phyloP scores from a whole-genome alignment of 2,113 vertebrate genomes.

The Tyto alba region DNA sequence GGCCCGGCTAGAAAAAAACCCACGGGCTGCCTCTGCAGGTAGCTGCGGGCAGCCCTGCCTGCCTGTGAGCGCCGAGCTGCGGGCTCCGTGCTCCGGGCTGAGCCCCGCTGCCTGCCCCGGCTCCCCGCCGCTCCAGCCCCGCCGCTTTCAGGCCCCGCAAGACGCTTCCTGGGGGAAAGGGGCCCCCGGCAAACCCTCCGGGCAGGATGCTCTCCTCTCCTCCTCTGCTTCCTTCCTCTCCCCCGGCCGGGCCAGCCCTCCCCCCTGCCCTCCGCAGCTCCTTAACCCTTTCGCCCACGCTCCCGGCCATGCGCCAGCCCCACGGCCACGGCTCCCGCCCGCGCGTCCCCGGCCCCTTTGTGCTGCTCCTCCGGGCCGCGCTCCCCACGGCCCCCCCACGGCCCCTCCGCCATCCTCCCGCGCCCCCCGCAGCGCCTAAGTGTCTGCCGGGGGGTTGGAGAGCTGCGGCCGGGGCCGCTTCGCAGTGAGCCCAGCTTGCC shows the following conservation, averaged over 20 bases:
- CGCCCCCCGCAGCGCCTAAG: not conserved
- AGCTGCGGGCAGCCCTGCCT: not conserved
- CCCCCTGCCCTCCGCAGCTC: not conserved
- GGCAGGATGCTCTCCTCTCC: slow-evolving; percentile 49
- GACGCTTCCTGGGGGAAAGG: not conserved
- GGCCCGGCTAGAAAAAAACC: no score
- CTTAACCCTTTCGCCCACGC: slow-evolving; percentile 45
- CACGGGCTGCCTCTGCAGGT: not conserved
- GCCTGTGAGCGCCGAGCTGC: not conserved
- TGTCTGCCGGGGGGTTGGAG: not conserved
- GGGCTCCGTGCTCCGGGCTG: not conserved
- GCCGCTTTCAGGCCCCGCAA: not conserved
- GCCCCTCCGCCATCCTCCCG: not conserved
- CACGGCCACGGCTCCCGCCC: not conserved
- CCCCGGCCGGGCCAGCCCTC: not conserved
- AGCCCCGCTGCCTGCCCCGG: not conserved
- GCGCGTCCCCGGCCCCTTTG: not conserved
- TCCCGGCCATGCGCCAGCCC: not conserved
- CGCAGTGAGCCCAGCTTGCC: not conserved
- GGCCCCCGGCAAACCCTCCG: not conserved
- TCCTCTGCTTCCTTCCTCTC: slow-evolving; percentile 56
- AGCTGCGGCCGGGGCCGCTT: not conserved
- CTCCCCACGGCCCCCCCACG: not conserved
- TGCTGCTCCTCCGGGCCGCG: not conserved
- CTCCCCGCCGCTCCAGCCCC: not conserved